Evolutionary conservation across 2,888 invertebrate species (phyloP), one percentile per base, ranked within the genome.

Genomic region (Crossocerus cetratus): DNA sequence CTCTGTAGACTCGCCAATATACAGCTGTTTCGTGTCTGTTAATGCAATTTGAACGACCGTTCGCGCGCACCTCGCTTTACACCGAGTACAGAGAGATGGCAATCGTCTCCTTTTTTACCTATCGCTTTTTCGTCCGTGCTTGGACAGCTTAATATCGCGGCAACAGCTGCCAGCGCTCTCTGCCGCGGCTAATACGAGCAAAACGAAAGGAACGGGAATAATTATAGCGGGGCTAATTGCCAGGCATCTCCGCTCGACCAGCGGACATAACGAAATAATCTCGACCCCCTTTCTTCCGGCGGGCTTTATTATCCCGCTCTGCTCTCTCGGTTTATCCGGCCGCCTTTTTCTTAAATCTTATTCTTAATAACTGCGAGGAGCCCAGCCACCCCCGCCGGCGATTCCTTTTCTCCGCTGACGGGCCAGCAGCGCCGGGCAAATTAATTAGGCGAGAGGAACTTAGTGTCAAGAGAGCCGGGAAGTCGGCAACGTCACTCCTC

Each of bases 191-290:
- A 81, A 81, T 78, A 81, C 76, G 72, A 61, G 66, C 56, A 68
- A 76, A 73, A 74, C n/a, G n/a, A 32, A 32, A 32, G 11, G 32
- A 11, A 32, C n/a, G 49, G 74, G 76, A 81, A 86, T 86, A 86
- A 86, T 86, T 86, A 83, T 81, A 82, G 83, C 81, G 83, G 71
- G 78, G 80, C 83, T 86, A 87, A 86, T 87, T 86, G 86, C 82
- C 75, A 78, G 72, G 71, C 78, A 75, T 77, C 83, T 72, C 69
- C 69, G 58, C 79, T 78, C 72, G 77, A 78, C 77, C n/a, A 74
- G 77, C 75, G 79, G 82, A 82, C 77, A 78, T 80, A 85, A 85
- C 82, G 77, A 83, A 85, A 84, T 84, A 84, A 85, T 85, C 80
- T 77, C 69, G 72, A 69, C 43, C 68, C 32, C 65, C 67, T 55